Evolutionary conservation across 2,113 vertebrate genomes (phyloP).

Genomic region (Megaceryle torquata): DNA sequence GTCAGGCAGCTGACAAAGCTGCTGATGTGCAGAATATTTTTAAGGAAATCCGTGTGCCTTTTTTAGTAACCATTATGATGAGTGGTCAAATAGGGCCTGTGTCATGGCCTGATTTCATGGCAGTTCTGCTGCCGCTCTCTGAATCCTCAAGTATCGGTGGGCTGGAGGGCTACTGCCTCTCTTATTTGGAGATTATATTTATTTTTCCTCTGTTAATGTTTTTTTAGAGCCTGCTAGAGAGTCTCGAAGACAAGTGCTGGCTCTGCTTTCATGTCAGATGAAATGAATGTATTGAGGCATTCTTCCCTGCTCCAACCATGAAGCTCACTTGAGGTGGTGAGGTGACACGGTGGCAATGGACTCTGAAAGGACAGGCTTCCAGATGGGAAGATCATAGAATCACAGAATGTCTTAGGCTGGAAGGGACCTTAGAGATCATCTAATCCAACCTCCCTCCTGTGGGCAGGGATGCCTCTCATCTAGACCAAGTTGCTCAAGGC

Average conservation of each 20-base stretch:
- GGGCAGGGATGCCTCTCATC: too few relatives aligned
- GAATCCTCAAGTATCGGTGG: not conserved
- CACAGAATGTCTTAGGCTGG: too few relatives aligned
- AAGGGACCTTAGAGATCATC: too few relatives aligned
- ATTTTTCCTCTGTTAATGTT: not conserved
- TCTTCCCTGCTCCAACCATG: not conserved
- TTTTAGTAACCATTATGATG: not conserved
- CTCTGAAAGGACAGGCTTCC: not conserved
- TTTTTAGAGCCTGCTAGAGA: not conserved
- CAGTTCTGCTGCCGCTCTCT: not conserved
- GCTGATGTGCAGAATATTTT: not conserved
- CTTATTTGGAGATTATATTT: not conserved
- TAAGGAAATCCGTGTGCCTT: not conserved
- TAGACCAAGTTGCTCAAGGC: too few relatives aligned
- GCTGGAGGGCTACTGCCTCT: not conserved
- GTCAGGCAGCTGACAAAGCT: not conserved
- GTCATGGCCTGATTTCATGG: not conserved
- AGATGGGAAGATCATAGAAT: not conserved
- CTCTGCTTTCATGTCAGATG: not conserved
- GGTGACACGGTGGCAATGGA: not conserved
- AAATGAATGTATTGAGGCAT: not conserved
- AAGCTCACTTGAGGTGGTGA: not conserved
- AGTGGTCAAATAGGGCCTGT: rapidly evolving
- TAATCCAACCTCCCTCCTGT: too few relatives aligned
- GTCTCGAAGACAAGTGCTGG: not conserved